phyloP scores from a whole-genome alignment of 2,797 vertebrate genomes.

The Phataginus tetradactyla region DNA sequence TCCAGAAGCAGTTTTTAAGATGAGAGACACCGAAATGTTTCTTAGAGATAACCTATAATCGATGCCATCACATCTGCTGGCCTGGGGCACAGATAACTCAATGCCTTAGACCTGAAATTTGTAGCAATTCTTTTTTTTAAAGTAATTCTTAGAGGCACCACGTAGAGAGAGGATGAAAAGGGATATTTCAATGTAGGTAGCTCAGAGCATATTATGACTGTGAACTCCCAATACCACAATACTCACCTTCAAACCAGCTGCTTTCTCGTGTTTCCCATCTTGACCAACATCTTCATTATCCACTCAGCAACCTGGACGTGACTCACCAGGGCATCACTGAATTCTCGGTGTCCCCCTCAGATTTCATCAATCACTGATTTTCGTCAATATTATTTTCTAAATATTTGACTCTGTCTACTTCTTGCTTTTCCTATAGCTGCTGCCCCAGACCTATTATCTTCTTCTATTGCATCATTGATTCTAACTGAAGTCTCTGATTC shows the following conservation, averaged over 20 bases:
- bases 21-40: neutral
- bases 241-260: neutral
- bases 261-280: neutral
- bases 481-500: neutral
- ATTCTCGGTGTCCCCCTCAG: neutral
- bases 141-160: slow-evolving; percentile 6
- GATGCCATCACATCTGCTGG: neutral
- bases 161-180: neutral
- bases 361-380: neutral
- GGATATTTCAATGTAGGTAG: neutral
- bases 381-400: neutral
- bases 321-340: neutral
- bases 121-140: slow-evolving; percentile 8
- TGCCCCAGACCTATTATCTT: neutral
- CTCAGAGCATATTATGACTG: neutral
- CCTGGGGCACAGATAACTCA: neutral
- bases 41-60: slow-evolving; percentile 39
- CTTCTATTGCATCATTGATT: neutral
- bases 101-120: slow-evolving; percentile 26
- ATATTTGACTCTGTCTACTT: neutral
- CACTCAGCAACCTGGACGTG: slow-evolving; percentile 33
- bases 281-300: neutral
- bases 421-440: neutral
- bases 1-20: neutral
- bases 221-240: neutral